Conservation (phyloP, 2,113 vertebrate genomes). For the Larimichthys crocea region DNA sequence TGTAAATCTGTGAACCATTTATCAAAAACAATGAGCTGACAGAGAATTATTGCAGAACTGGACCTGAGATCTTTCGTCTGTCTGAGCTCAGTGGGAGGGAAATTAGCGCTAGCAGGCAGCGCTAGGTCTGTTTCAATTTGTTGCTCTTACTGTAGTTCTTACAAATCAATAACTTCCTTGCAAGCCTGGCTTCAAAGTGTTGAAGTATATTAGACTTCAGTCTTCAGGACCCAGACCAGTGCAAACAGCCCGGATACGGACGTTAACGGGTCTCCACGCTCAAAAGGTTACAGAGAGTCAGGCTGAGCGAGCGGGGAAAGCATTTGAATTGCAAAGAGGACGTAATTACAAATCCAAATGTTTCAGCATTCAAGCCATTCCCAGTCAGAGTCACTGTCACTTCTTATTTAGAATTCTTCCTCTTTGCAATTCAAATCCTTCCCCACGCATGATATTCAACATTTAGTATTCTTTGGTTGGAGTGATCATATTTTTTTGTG, state of each 20-base stretch:
- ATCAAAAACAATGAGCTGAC: background rate
- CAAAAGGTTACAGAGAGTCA: conserved; percentile 42
- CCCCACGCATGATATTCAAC: conserved; percentile 13
- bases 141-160: conserved; percentile 1
- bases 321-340: conserved; percentile 67
- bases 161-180: conserved; percentile 52
- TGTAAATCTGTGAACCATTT: background rate
- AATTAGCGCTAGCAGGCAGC: background rate
- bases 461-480: conserved; percentile 50
- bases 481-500: conserved; percentile 24
- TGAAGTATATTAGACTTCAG: conserved; percentile 23
- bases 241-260: conserved; percentile 30
- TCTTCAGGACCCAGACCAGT: conserved; percentile 8
- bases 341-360: conserved; percentile 66
- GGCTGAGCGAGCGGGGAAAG: conserved; percentile 3
- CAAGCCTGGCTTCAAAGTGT: conserved; percentile 27
- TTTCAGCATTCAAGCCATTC: conserved; percentile 50
- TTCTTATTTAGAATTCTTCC: conserved; percentile 45
- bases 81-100: conserved; percentile 8
- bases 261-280: conserved; percentile 14
- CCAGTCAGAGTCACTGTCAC: conserved; percentile 52
- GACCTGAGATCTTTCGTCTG: background rate
- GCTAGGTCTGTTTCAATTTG: conserved; percentile 36
- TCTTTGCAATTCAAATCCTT: conserved; percentile 68
- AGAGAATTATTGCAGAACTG: background rate